Conservation (phyloP, 2,113 vertebrate species). For the Oxyura jamaicensis region DNA sequence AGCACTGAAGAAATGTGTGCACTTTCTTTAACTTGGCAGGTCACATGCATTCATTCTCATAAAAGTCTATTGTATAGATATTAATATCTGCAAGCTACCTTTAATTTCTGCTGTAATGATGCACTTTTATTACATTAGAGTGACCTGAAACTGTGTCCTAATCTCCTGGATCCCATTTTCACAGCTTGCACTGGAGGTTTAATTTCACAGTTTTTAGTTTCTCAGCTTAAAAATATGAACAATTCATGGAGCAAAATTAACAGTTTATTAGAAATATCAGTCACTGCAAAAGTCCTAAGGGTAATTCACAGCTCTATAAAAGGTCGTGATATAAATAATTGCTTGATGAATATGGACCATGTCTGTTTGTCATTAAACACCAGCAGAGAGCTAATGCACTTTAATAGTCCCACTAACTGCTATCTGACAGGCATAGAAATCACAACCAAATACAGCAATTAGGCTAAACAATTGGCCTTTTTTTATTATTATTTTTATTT, state of each 20-base stretch:
- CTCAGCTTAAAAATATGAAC: slow-evolving; percentile 65
- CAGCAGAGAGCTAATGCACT: slow-evolving; percentile 72
- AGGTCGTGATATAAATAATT: slow-evolving; percentile 75
- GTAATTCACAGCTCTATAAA: slow-evolving; percentile 68
- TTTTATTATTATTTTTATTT: not conserved
- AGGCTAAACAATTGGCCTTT: slow-evolving; percentile 5
- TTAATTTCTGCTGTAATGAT: slow-evolving; percentile 50
- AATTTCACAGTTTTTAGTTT: slow-evolving; percentile 83
- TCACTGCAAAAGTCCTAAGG: slow-evolving; percentile 70
- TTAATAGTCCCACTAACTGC: slow-evolving; percentile 69
- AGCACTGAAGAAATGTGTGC: not conserved
- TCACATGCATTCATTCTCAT: slow-evolving; percentile 15
- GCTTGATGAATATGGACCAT: slow-evolving; percentile 63
- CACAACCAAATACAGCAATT: slow-evolving; percentile 45
- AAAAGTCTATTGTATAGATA: slow-evolving; percentile 22
- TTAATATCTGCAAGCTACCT: slow-evolving; percentile 26
- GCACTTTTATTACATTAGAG: slow-evolving; percentile 51
- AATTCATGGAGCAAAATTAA: slow-evolving; percentile 69
- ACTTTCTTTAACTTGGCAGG: slow-evolving; percentile 15
- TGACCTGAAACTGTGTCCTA: slow-evolving; percentile 56
- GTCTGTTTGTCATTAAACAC: slow-evolving; percentile 75
- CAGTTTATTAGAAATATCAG: slow-evolving; percentile 75
- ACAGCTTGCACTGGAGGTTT: slow-evolving; percentile 70
- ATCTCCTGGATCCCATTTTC: slow-evolving; percentile 54
- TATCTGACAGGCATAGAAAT: slow-evolving; percentile 24